phyloP scores from a whole-genome alignment of 2,113 vertebrate species.

The Cnemophilus loriae region DNA sequence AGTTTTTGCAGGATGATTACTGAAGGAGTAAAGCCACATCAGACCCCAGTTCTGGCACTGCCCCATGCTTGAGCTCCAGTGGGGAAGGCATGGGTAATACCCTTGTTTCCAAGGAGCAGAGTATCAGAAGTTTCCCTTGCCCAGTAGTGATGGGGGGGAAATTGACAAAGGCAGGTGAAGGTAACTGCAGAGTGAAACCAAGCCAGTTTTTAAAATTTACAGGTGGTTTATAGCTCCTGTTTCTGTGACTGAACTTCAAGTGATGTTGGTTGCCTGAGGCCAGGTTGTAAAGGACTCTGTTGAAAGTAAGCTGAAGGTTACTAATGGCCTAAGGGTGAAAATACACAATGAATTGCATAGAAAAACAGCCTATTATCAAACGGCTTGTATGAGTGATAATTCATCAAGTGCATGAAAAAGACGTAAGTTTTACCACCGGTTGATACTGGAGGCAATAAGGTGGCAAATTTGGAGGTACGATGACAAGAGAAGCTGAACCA shows the following conservation, averaged over 20 bases:
- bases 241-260: background rate
- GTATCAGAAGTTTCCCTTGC: background rate
- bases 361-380: background rate
- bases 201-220: background rate
- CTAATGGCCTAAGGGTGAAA: background rate
- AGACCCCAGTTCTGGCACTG: background rate
- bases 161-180: background rate
- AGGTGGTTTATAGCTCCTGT: background rate
- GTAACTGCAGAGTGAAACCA: background rate
- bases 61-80: background rate
- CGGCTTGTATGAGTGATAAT: background rate
- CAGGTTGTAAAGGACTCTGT: background rate
- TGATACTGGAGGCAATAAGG: background rate
- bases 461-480: background rate
- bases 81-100: background rate
- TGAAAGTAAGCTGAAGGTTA: constrained; percentile 10
- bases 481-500: background rate
- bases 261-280: background rate
- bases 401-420: background rate
- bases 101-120: background rate
- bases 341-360: background rate
- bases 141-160: rapidly evolving
- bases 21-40: background rate
- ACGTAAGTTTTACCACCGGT: background rate
- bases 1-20: background rate